These are phyloP conservation scores for Carcina quercana DNA, from an alignment of 2,888 invertebrate genomes.

Conservation along the genomic window DNA sequence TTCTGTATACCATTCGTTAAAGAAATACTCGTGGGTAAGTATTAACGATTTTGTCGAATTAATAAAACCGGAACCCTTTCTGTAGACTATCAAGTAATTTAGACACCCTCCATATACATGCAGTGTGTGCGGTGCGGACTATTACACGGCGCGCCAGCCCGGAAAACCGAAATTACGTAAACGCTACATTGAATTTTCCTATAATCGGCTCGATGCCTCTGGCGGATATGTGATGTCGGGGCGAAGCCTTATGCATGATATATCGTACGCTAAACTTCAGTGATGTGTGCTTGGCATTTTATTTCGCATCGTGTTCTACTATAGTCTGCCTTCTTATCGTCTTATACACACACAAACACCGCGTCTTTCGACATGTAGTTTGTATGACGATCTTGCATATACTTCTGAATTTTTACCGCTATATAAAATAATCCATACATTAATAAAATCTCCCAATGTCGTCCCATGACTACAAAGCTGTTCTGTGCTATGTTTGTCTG, in stretches of 20 bases:
- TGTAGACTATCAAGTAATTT: conserved; percentile 3
- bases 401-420: no score
- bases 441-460: no score
- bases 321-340: no score
- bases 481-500: no score
- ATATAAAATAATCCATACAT: no score
- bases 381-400: no score
- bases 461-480: no score
- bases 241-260: no score
- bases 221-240: conserved; percentile 22
- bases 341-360: no score
- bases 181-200: conserved; percentile 65
- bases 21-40: neutral
- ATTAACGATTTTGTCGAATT: neutral
- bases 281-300: no score
- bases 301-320: no score
- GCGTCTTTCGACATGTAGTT: no score
- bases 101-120: conserved; percentile 6
- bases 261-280: neutral
- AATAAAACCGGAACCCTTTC: neutral
- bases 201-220: conserved; percentile 40
- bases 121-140: conserved; percentile 24
- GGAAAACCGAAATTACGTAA: conserved; percentile 67
- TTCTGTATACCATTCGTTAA: neutral
- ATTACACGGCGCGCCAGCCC: conserved; percentile 54